A percentile compares a stretch with the other conserved stretches of the same genome.
Conservation (phyloP, 1,140 invertebrate genomes). For the Procambarus virginalis region DNA sequence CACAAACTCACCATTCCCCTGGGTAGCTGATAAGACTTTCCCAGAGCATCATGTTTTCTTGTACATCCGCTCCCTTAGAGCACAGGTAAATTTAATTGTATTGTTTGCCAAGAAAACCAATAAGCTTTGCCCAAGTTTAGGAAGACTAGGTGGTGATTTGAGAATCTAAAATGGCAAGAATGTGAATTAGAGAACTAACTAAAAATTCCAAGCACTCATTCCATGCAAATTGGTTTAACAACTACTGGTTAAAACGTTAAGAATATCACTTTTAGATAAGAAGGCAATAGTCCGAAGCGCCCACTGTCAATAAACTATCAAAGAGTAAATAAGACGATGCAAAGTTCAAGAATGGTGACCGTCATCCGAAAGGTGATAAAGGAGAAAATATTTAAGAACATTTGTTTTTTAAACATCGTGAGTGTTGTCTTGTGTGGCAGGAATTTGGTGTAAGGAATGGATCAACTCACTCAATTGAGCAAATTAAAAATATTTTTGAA, state of each 20-base stretch:
- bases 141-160: too few species aligned
- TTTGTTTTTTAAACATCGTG: too few species aligned
- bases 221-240: background rate
- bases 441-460: too few species aligned
- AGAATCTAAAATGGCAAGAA: background rate
- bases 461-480: too few species aligned
- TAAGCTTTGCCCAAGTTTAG: background rate
- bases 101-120: background rate
- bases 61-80: background rate
- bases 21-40: conserved; percentile 23
- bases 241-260: background rate
- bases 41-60: conserved; percentile 22
- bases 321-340: too few species aligned
- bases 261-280: background rate
- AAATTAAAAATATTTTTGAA: too few species aligned
- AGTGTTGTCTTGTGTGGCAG: too few species aligned
- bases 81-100: background rate
- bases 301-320: too few species aligned
- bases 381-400: too few species aligned
- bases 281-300: too few species aligned
- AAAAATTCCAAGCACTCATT: background rate
- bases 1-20: conserved; percentile 1
- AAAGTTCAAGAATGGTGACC: too few species aligned
- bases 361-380: too few species aligned
- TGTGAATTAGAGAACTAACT: background rate